Evolutionary conservation across 2,888 invertebrate genomes (phyloP), one percentile per base, ranked within the genome.

Genomic region (Belgica antarctica): DNA sequence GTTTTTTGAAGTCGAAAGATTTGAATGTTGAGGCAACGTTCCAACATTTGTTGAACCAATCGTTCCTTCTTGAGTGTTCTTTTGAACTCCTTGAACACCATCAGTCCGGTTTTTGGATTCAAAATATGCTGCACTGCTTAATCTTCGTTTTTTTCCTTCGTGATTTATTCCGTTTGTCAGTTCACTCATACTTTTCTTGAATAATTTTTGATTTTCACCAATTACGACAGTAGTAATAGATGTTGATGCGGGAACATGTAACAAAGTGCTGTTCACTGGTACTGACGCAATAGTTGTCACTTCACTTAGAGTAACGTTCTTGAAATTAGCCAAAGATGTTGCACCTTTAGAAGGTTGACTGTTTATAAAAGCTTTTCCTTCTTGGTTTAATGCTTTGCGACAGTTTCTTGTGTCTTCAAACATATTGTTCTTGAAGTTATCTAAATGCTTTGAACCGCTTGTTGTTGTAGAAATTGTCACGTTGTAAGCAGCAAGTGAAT

Each of bases 41-140:
- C 88, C 88, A 73, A 85, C 83, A 78, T 88, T 87, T 65, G 87
- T 87, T n/a, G 88, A 88, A 36, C 88, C 88, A 72, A 86, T 82
- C 41, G 76, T 73, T 8, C 72, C 72, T 34, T 72, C 72, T 17
- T 59, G 22, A 1, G 61, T 70, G 19, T 36, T 61, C 25, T 41
- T 41, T 17, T 59, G 61, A 59, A 61, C n/a, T 61, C 61, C 34
- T 10, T 34, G 59, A 8, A 57, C 28, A 15, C 61, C 36, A 41
- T 61, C 61, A 15, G 36, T 34, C 4, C 47, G 68, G 46, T 69
- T 47, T 27, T 66, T 52, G 19, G 47, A 3, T 34, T 68, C 65
- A 24, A 28, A 34, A 31, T 27, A n/a, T 15, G 52, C 34, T 31
- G 70, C 41, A 41, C 15, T 46, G 17, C 70, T 70, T 8, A 61